Evolutionary conservation across 1,140 invertebrate species (phyloP).

Genomic region (Halictus rubicundus): DNA sequence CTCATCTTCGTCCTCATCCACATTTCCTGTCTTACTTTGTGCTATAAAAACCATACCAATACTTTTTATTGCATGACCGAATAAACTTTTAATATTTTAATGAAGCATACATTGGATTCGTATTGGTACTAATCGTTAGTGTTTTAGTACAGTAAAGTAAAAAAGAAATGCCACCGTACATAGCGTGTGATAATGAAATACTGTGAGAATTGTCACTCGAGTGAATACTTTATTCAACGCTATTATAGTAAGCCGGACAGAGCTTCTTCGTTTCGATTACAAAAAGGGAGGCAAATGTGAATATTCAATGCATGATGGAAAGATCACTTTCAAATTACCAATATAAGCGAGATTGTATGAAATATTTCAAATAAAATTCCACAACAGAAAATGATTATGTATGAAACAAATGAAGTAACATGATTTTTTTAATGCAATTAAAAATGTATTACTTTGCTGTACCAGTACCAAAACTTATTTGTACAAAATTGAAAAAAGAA

Average conservation of each 20-base stretch:
- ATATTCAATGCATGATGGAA: too few species aligned
- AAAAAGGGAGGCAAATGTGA: too few species aligned
- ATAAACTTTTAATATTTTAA: not conserved
- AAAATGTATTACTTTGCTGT: slow-evolving; percentile 24
- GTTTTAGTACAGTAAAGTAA: slow-evolving; percentile 35
- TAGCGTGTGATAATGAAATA: too few species aligned
- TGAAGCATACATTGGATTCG: not conserved
- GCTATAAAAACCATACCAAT: slow-evolving; percentile 50
- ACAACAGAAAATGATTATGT: not conserved
- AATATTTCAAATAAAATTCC: not conserved
- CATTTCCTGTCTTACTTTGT: slow-evolving; percentile 47
- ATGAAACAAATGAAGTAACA: not conserved
- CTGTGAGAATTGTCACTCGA: too few species aligned
- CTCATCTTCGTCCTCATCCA: slow-evolving; percentile 23
- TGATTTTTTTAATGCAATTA: not conserved
- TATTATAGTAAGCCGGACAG: too few species aligned
- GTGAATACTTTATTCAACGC: too few species aligned
- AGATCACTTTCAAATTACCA: too few species aligned
- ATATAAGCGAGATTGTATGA: not conserved
- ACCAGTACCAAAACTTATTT: slow-evolving; percentile 7
- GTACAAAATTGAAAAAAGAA: slow-evolving; percentile 1
- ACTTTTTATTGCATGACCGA: not conserved
- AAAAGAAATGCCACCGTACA: not conserved
- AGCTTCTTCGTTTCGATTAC: too few species aligned
- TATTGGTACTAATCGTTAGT: not conserved